phyloP scores from a whole-genome alignment of 2,888 invertebrate genomes.

The Mechanitis messenoides region DNA sequence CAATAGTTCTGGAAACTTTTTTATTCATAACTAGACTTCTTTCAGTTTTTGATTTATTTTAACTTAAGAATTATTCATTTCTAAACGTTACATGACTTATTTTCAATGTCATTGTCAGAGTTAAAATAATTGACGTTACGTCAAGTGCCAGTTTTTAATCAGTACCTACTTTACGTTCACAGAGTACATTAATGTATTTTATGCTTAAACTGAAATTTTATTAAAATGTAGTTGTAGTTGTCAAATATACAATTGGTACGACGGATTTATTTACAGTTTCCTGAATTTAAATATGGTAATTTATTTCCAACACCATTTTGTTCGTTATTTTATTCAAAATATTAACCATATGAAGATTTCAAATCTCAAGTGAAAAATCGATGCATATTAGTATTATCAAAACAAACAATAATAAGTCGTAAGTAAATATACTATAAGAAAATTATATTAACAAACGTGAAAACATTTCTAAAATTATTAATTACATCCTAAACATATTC shows the following conservation, averaged over 20 bases:
- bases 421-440: constrained; percentile 23
- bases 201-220: too few species aligned
- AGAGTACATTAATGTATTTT: too few species aligned
- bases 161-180: not conserved
- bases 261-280: not conserved
- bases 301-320: constrained; percentile 1
- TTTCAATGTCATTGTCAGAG: not conserved
- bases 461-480: not conserved
- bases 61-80: not conserved
- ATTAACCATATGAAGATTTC: too few species aligned
- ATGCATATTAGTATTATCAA: not conserved
- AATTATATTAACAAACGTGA: not conserved
- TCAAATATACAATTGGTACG: not conserved
- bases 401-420: constrained; percentile 14
- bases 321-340: not conserved
- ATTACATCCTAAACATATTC: constrained; percentile 3
- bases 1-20: too few species aligned
- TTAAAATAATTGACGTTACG: not conserved
- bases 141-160: not conserved
- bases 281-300: not conserved
- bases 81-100: not conserved
- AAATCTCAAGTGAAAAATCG: constrained; percentile 1
- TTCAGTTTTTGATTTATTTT: not conserved
- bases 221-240: constrained; percentile 1
- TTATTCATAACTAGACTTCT: not conserved